A percentile compares a stretch with the other conserved stretches of the same genome.
Evolutionary conservation across 1,140 invertebrate genomes (phyloP).

Genomic region (Anadara kagoshimensis): DNA sequence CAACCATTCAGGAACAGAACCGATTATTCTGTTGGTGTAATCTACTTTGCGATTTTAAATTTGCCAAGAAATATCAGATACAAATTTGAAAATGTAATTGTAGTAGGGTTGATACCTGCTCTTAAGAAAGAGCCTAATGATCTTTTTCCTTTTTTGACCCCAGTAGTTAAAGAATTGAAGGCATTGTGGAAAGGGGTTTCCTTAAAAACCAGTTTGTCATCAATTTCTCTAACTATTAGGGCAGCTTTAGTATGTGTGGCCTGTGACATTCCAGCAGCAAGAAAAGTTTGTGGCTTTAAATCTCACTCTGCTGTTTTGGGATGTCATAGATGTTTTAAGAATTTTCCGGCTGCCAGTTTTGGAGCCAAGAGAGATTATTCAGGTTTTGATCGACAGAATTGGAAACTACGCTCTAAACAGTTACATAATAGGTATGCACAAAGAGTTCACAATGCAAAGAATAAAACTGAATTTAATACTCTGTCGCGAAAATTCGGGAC

Average conservation of each 20-base stretch:
- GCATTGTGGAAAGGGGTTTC: conserved; percentile 19
- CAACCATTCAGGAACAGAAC: conserved; percentile 26
- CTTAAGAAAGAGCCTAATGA: conserved; percentile 32
- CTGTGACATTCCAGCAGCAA: conserved; percentile 43
- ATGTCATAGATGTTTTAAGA: conserved; percentile 36
- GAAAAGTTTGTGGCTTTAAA: conserved; percentile 44
- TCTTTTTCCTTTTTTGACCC: conserved; percentile 30
- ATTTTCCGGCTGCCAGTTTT: conserved; percentile 13
- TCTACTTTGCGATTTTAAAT: conserved; percentile 24
- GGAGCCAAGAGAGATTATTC: conserved; percentile 13
- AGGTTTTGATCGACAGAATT: conserved; percentile 11
- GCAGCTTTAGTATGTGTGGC: conserved; percentile 40
- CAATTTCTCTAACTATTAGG: conserved; percentile 14
- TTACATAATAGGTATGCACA: neutral
- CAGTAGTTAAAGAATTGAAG: conserved; percentile 35
- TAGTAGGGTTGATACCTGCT: conserved; percentile 39
- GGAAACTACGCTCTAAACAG: neutral
- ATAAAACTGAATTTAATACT: conserved; percentile 4
- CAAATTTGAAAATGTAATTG: conserved; percentile 19
- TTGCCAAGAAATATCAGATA: conserved; percentile 24
- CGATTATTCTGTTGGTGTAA: conserved; percentile 26
- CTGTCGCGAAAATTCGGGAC: conserved; percentile 22
- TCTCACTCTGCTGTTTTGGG: conserved; percentile 33
- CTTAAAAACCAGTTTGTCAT: neutral
- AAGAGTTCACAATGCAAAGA: conserved; percentile 1